These are phyloP conservation scores for Acanthurus leucopareius DNA, from an alignment of 2,797 vertebrate genomes.

Conservation along the genomic window DNA sequence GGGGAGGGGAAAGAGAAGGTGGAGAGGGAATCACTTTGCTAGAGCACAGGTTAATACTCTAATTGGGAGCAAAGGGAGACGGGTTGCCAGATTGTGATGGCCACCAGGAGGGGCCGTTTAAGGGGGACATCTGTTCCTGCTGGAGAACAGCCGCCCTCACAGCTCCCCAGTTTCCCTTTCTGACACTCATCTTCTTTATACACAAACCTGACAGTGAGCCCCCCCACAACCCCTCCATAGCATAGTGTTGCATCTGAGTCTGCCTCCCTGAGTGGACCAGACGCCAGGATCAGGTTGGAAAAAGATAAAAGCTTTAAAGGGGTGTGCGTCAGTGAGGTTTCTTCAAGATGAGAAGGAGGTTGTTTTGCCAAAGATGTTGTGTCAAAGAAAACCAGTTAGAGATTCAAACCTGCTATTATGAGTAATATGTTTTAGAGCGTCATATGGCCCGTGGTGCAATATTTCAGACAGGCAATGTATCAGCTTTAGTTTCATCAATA, in stretches of 20 bases:
- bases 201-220: slow-evolving; percentile 54
- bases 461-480: slow-evolving; percentile 20
- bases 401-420: slow-evolving; percentile 35
- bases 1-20: slow-evolving; percentile 46
- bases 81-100: slow-evolving; percentile 84
- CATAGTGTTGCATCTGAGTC: slow-evolving; percentile 9
- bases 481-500: slow-evolving; percentile 5
- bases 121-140: slow-evolving; percentile 87
- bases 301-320: slow-evolving; percentile 39
- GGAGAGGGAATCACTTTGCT: slow-evolving; percentile 64
- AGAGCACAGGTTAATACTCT: slow-evolving; percentile 86
- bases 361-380: slow-evolving; percentile 37
- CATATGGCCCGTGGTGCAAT: background rate
- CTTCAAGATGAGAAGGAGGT: background rate
- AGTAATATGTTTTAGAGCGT: slow-evolving; percentile 32
- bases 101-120: slow-evolving; percentile 87
- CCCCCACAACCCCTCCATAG: background rate
- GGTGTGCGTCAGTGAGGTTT: slow-evolving; percentile 1
- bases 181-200: slow-evolving; percentile 74
- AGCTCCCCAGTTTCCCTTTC: slow-evolving; percentile 68
- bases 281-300: slow-evolving; percentile 40
- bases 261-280: slow-evolving; percentile 3
- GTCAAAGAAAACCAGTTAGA: slow-evolving; percentile 39
- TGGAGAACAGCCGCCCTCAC: slow-evolving; percentile 81
- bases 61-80: slow-evolving; percentile 84